Percentiles rank a stretch among this genome's conserved stretches.
Conservation (phyloP, 1,140 invertebrate genomes). For the Ceratoteleas bidentatus region DNA sequence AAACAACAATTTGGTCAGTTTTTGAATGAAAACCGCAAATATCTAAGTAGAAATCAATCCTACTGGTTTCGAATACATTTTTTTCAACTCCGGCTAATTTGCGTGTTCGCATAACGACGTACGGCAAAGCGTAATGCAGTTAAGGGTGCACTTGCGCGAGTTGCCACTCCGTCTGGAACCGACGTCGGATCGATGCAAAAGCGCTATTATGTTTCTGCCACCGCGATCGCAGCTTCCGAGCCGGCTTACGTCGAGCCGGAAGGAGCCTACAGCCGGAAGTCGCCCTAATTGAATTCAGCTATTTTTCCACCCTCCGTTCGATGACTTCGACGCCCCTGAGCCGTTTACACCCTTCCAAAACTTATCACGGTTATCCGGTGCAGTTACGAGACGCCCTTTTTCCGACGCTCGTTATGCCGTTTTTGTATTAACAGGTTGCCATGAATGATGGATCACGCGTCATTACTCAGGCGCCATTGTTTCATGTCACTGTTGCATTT, state of each 20-base stretch:
- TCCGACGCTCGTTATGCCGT: not conserved
- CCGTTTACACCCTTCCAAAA: conserved; percentile 25
- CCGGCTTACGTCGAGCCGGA: conserved; percentile 69
- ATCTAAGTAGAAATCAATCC: too few species aligned
- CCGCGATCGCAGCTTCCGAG: conserved; percentile 66
- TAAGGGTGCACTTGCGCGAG: conserved; percentile 72
- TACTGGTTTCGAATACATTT: too few species aligned
- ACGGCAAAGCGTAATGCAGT: conserved; percentile 46
- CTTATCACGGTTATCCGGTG: too few species aligned
- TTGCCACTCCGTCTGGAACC: conserved; percentile 68
- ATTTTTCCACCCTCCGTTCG: conserved; percentile 63
- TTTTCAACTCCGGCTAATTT: conserved; percentile 58
- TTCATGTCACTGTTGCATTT: not conserved
- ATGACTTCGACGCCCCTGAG: conserved; percentile 30
- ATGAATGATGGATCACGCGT: not conserved
- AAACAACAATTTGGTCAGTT: too few species aligned
- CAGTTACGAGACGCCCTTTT: not conserved
- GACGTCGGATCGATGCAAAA: conserved; percentile 80
- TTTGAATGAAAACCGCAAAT: too few species aligned
- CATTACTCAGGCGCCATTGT: not conserved
- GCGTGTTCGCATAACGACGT: conserved; percentile 51
- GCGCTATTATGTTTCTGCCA: conserved; percentile 78
- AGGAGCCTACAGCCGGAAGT: conserved; percentile 70
- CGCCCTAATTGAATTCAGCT: conserved; percentile 73
- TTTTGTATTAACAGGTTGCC: not conserved